phyloP scores from a whole-genome alignment of 2,888 invertebrate species.

The Lumbricus terrestris region DNA sequence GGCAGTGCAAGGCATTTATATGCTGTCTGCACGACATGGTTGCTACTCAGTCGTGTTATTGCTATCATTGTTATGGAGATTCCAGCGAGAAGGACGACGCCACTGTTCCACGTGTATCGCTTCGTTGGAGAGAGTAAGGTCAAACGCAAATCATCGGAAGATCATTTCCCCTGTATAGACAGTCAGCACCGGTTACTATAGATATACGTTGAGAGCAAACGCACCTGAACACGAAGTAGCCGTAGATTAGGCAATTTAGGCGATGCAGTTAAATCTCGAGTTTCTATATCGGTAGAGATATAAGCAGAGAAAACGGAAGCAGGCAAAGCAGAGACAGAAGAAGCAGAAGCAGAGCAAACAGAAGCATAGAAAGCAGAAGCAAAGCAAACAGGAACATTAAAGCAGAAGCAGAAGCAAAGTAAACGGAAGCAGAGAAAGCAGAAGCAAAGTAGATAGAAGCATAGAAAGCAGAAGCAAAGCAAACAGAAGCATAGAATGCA shows the following conservation, averaged over 20 bases:
- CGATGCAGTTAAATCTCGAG: not conserved
- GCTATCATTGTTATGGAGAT: slow-evolving; percentile 3
- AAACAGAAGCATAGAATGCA: too few species aligned
- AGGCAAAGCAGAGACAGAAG: too few species aligned
- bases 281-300: not conserved
- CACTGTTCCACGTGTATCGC: too few species aligned
- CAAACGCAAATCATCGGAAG: not conserved
- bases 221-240: not conserved
- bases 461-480: too few species aligned
- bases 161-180: not conserved
- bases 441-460: too few species aligned
- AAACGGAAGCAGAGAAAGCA: too few species aligned
- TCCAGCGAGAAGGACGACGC: not conserved
- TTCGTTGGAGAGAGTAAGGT: not conserved
- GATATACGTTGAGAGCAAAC: too few species aligned
- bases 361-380: too few species aligned
- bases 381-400: too few species aligned
- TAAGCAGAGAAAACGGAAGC: not conserved
- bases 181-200: not conserved
- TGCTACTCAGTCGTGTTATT: not conserved
- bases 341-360: too few species aligned
- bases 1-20: not conserved
- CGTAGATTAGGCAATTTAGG: not conserved
- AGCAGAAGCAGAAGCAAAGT: too few species aligned
- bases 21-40: not conserved